A percentile compares a stretch with the other conserved stretches of the same genome.
These are phyloP conservation scores for Serripes groenlandicus DNA, from an alignment of 2,888 invertebrate genomes.

Conservation along the genomic window DNA sequence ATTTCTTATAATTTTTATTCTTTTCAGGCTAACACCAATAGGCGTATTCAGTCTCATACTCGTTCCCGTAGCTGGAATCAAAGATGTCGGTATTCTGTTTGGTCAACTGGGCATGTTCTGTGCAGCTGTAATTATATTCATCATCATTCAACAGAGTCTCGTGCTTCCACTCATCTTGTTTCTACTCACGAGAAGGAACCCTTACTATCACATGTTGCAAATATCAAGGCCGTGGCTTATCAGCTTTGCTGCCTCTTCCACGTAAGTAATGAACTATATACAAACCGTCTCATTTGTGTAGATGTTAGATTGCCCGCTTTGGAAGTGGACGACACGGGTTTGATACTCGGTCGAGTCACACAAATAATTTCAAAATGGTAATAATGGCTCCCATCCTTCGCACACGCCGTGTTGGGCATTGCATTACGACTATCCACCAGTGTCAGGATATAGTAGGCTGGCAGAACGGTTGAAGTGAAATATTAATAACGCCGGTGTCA, in stretches of 20 bases:
- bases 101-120: slow-evolving; percentile 67
- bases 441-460: too few relatives aligned
- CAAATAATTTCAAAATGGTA: too few relatives aligned
- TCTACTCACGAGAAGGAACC: slow-evolving; percentile 74
- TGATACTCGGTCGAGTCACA: too few relatives aligned
- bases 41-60: slow-evolving; percentile 67
- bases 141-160: slow-evolving; percentile 77
- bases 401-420: too few relatives aligned
- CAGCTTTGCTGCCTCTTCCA: slow-evolving; percentile 77
- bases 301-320: too few relatives aligned
- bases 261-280: slow-evolving; percentile 77
- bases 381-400: too few relatives aligned
- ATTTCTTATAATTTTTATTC: too few relatives aligned
- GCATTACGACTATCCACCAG: too few relatives aligned
- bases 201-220: slow-evolving; percentile 67
- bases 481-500: too few relatives aligned
- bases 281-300: too few relatives aligned
- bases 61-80: slow-evolving; percentile 56
- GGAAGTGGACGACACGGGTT: too few relatives aligned
- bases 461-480: too few relatives aligned
- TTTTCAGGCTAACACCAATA: slow-evolving; percentile 62
- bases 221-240: slow-evolving; percentile 75
- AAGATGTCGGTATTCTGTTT: slow-evolving; percentile 51
- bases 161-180: slow-evolving; percentile 75
- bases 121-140: slow-evolving; percentile 70